Percentiles rank a stretch among this genome's conserved stretches.
Evolutionary conservation across 2,888 invertebrate species (phyloP).

Genomic region (Apodemia zela): DNA sequence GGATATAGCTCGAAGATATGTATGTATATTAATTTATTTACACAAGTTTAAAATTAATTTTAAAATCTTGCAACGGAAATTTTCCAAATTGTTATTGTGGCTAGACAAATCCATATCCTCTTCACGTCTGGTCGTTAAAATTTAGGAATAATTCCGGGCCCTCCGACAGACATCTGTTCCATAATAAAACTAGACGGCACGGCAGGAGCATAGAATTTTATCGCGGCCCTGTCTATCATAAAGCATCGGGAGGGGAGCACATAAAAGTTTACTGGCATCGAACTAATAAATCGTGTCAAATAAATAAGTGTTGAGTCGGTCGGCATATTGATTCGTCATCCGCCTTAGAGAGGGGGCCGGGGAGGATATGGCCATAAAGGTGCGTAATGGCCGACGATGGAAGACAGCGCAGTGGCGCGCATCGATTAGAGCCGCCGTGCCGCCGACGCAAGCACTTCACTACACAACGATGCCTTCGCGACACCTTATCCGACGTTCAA

Average conservation of each 20-base stretch:
- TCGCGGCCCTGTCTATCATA: conserved; percentile 71
- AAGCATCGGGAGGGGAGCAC: conserved; percentile 63
- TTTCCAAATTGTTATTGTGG: conserved; percentile 9
- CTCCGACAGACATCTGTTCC: conserved; percentile 61
- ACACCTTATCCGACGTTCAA: conserved; percentile 27
- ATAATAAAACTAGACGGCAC: conserved; percentile 64
- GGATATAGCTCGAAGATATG: neutral
- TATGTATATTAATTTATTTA: neutral
- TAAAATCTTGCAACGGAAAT: neutral
- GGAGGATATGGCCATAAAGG: conserved; percentile 83
- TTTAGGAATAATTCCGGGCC: conserved; percentile 40
- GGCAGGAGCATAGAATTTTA: conserved; percentile 70
- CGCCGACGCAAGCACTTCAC: conserved; percentile 61
- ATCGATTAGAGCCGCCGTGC: conserved; percentile 84
- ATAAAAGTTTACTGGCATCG: conserved; percentile 79
- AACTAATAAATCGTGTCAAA: conserved; percentile 79
- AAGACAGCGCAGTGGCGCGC: conserved; percentile 85
- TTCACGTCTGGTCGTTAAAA: conserved; percentile 36
- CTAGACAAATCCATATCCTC: conserved; percentile 24
- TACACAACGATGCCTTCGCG: conserved; percentile 30
- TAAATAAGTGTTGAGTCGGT: conserved; percentile 81
- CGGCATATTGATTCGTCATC: conserved; percentile 81
- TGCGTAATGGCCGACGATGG: conserved; percentile 87
- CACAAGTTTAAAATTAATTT: neutral
- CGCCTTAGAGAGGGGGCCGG: conserved; percentile 59